Evolutionary conservation across 1,140 invertebrate genomes (phyloP).

Genomic region (Paramacrobiotus metropolitanus): DNA sequence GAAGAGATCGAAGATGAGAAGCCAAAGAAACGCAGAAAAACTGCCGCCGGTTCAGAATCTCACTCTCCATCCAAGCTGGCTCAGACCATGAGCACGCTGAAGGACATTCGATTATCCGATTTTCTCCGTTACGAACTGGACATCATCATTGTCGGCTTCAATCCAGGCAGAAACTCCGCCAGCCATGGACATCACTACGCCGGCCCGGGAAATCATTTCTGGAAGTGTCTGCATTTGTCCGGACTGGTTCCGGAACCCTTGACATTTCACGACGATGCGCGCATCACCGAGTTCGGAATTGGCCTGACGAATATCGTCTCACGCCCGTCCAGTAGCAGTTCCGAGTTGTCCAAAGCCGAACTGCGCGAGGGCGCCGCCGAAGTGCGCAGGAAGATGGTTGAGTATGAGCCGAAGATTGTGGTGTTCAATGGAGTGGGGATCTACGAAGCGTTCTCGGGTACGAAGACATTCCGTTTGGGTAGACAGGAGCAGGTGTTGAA

Average conservation of each 20-base stretch:
- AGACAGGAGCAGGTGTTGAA: neutral
- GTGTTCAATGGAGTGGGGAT: neutral
- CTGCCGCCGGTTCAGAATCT: no score
- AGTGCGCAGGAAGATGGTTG: neutral
- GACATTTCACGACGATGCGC: neutral
- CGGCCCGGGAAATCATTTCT: constrained; percentile 6
- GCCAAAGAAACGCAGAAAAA: no score
- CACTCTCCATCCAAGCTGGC: no score
- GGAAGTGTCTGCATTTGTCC: neutral
- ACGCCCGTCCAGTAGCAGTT: neutral
- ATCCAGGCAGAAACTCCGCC: constrained; percentile 14
- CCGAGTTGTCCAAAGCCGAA: neutral
- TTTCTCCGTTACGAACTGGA: neutral
- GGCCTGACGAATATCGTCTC: neutral
- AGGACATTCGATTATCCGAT: neutral
- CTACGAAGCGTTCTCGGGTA: neutral
- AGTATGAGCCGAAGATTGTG: neutral
- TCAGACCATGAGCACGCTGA: constrained; percentile 11
- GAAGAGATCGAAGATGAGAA: no score
- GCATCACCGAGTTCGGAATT: neutral
- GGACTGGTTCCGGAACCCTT: neutral
- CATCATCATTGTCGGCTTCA: neutral
- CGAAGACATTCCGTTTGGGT: neutral
- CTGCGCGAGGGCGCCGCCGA: neutral
- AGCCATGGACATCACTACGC: neutral